Conservation (phyloP, 2,113 vertebrate species). For the Nycticryphes semicollaris region DNA sequence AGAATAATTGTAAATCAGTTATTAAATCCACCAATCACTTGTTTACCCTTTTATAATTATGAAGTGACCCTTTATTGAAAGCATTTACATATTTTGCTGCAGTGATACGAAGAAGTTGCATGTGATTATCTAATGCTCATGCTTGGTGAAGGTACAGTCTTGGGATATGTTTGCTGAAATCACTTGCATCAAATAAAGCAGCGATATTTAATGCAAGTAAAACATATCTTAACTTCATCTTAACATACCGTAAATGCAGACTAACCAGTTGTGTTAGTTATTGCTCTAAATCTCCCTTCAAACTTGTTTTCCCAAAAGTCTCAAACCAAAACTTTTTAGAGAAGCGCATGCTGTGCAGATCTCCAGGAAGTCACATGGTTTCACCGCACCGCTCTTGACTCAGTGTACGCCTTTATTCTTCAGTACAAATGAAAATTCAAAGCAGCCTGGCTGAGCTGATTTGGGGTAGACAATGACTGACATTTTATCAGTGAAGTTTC, state of each 20-base stretch:
- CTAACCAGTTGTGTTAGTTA: constrained; percentile 35
- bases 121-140: background rate
- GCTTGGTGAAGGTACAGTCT: constrained; percentile 56
- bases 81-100: background rate
- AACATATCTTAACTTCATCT: constrained; percentile 45
- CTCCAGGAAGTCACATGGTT: background rate
- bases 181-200: constrained; percentile 64
- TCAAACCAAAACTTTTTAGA: background rate
- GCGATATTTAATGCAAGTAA: constrained; percentile 66
- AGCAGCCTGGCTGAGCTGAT: background rate
- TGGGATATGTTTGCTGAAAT: constrained; percentile 44
- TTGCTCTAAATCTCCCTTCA: background rate
- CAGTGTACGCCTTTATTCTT: background rate
- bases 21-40: background rate
- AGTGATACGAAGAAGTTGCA: constrained; percentile 20
- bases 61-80: background rate
- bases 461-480: background rate
- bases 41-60: background rate
- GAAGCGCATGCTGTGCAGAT: background rate
- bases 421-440: background rate
- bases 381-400: background rate
- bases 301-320: constrained; percentile 10
- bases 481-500: background rate
- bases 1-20: background rate
- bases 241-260: background rate